Evolutionary conservation across 2,888 invertebrate genomes (phyloP).

Genomic region (Carterocephalus palaemon): DNA sequence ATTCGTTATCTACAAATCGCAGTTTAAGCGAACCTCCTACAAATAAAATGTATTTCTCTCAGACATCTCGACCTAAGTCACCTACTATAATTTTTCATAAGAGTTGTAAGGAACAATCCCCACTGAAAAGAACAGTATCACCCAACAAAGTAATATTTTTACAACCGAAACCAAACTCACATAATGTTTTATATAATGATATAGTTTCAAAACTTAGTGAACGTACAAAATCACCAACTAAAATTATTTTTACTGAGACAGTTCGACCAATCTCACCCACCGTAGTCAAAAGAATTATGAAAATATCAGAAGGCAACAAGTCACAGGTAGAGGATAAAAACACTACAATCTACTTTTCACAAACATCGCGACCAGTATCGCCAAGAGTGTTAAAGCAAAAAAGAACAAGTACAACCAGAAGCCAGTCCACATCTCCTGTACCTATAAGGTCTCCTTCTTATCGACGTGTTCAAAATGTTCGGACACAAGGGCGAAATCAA

Average conservation of each 20-base stretch:
- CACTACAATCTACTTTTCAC: conserved; percentile 58
- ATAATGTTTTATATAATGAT: conserved; percentile 46
- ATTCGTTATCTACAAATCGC: conserved; percentile 74
- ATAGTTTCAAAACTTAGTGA: conserved; percentile 31
- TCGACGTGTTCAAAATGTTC: conserved; percentile 79
- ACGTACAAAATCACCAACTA: conserved; percentile 50
- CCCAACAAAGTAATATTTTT: conserved; percentile 57
- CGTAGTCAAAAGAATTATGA: conserved; percentile 33
- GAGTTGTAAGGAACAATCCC: conserved; percentile 46
- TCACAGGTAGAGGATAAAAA: conserved; percentile 39
- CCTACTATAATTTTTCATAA: conserved; percentile 62
- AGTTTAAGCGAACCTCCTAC: conserved; percentile 82
- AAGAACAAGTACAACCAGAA: conserved; percentile 46
- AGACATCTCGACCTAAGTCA: conserved; percentile 69
- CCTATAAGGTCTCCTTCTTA: conserved; percentile 82
- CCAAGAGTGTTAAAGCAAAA: conserved; percentile 52
- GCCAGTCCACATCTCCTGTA: conserved; percentile 77
- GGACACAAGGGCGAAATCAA: conserved; percentile 58
- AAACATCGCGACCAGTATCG: conserved; percentile 65
- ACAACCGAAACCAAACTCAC: conserved; percentile 62
- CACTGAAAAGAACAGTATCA: conserved; percentile 40
- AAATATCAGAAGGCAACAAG: conserved; percentile 28
- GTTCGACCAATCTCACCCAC: conserved; percentile 59
- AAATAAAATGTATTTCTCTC: conserved; percentile 74
- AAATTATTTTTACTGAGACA: conserved; percentile 61